phyloP scores from a whole-genome alignment of 2,113 vertebrate genomes.

The Engraulis encrasicolus region DNA sequence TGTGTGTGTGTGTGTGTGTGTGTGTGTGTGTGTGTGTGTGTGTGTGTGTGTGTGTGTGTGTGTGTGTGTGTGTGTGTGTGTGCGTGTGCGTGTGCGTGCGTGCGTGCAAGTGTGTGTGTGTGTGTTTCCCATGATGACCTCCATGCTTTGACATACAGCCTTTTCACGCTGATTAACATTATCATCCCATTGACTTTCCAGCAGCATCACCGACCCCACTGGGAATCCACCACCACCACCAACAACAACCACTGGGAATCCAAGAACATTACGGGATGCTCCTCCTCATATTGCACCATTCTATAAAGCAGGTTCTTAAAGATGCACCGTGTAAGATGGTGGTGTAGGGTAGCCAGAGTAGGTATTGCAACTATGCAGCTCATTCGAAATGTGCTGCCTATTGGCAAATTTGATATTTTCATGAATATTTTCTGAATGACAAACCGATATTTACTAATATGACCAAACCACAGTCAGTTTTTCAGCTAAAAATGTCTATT shows the following conservation, averaged over 20 bases:
- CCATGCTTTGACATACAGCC: constrained; percentile 9
- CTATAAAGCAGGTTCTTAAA: not conserved
- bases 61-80: not conserved
- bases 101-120: not conserved
- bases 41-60: not conserved
- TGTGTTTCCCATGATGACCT: constrained; percentile 12
- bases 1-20: too few relatives aligned
- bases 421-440: too few relatives aligned
- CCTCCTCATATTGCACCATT: not conserved
- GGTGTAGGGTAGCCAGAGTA: too few relatives aligned
- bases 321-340: too few relatives aligned
- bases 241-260: not conserved
- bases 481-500: too few relatives aligned
- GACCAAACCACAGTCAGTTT: too few relatives aligned
- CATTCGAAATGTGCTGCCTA: too few relatives aligned
- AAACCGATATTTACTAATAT: too few relatives aligned
- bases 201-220: not conserved
- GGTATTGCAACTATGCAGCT: too few relatives aligned
- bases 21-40: not conserved
- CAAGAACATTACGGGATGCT: not conserved
- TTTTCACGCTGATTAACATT: constrained; percentile 21
- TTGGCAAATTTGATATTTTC: too few relatives aligned
- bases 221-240: too few relatives aligned
- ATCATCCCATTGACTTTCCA: not conserved
- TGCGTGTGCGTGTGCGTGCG: not conserved